Conservation (phyloP, 2,113 vertebrate species). For the Halichoeres trimaculatus region DNA sequence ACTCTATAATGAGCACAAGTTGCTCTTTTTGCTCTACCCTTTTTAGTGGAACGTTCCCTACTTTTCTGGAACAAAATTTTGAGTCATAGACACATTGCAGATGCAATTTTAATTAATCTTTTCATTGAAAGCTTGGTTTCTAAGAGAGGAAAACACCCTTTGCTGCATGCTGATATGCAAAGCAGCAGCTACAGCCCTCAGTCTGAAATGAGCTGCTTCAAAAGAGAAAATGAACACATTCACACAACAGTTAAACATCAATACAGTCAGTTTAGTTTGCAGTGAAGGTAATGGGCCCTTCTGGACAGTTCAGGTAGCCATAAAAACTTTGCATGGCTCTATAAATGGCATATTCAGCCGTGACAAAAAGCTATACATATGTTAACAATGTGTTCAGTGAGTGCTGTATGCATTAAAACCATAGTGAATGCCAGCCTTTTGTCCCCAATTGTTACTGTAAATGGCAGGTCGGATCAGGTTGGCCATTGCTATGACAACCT, state of each 20-base stretch:
- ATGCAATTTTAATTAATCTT: no score
- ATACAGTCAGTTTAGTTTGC: background rate
- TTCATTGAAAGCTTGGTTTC: background rate
- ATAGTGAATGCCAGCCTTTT: background rate
- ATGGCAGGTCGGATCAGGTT: background rate
- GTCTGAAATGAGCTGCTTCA: background rate
- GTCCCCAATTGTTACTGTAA: background rate
- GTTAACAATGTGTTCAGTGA: background rate
- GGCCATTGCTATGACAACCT: background rate
- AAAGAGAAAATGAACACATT: background rate
- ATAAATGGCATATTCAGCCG: background rate
- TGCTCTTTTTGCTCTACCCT: background rate
- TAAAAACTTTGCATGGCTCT: background rate
- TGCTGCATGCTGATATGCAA: background rate
- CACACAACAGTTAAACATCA: background rate
- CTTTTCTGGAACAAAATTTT: background rate
- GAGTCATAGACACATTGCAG: background rate
- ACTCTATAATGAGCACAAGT: background rate
- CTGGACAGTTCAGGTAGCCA: background rate
- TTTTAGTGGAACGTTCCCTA: background rate
- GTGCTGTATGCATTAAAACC: background rate
- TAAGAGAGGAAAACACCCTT: background rate
- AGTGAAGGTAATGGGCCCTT: background rate
- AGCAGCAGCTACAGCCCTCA: background rate
- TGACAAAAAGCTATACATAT: background rate